These are phyloP conservation scores for Parnassius glacialis DNA, from an alignment of 2,888 invertebrate species.

Conservation along the genomic window DNA sequence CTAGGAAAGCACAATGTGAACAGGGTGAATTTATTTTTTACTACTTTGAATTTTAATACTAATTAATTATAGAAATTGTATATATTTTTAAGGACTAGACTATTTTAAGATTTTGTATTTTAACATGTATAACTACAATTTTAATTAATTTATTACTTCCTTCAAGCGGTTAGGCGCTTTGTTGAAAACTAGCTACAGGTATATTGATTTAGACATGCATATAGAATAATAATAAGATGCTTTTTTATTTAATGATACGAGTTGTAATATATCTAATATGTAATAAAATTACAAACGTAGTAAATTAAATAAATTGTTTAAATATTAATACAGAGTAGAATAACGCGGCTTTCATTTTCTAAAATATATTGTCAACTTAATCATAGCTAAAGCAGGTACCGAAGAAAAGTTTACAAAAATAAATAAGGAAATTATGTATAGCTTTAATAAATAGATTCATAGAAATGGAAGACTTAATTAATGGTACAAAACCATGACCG, in stretches of 20 bases:
- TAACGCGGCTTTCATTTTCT: slow-evolving; percentile 25
- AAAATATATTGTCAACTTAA: slow-evolving; percentile 47
- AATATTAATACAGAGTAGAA: slow-evolving; percentile 16
- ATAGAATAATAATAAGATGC: slow-evolving; percentile 10
- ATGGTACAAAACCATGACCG: slow-evolving; percentile 68
- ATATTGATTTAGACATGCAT: slow-evolving; percentile 39
- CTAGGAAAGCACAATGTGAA: slow-evolving; percentile 26
- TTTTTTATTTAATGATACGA: not conserved
- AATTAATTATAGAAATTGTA: slow-evolving; percentile 12
- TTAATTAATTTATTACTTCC: slow-evolving; percentile 9
- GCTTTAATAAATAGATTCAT: slow-evolving; percentile 55
- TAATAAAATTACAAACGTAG: not conserved
- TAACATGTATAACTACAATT: slow-evolving; percentile 11
- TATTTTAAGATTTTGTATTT: slow-evolving; percentile 19
- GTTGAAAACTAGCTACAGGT: slow-evolving; percentile 26
- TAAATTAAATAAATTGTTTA: slow-evolving; percentile 3
- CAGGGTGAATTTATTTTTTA: slow-evolving; percentile 5
- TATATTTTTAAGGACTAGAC: slow-evolving; percentile 9
- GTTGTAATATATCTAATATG: not conserved
- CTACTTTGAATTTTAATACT: slow-evolving; percentile 14
- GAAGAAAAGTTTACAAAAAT: slow-evolving; percentile 53
- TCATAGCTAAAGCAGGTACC: slow-evolving; percentile 65
- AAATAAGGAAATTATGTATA: slow-evolving; percentile 41
- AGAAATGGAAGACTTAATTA: slow-evolving; percentile 77
- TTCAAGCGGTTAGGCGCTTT: slow-evolving; percentile 22